These are phyloP conservation scores for Panagrolaimus sp. DNA, from an alignment of 1,140 invertebrate species.

Conservation along the genomic window DNA sequence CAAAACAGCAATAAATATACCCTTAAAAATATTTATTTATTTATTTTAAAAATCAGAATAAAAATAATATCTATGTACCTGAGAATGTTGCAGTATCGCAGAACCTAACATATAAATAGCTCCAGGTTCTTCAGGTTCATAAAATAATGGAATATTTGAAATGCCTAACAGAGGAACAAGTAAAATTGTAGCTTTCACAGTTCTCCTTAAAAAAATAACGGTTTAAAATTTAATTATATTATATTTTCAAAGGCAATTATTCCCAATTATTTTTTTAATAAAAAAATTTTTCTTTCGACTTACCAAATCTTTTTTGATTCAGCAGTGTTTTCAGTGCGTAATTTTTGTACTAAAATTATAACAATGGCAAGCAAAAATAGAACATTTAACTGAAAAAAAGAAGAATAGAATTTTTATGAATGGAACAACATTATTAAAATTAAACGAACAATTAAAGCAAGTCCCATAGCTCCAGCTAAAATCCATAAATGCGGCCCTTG, in stretches of 20 bases:
- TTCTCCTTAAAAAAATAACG: conserved; percentile 58
- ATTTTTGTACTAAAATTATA: conserved; percentile 55
- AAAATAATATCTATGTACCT: conserved; percentile 54
- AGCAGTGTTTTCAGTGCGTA: conserved; percentile 52
- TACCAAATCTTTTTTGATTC: conserved; percentile 59
- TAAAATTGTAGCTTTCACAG: conserved; percentile 63
- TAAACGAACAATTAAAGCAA: conserved; percentile 44
- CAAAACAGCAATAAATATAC: conserved; percentile 63
- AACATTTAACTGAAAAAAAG: conserved; percentile 47
- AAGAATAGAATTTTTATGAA: conserved; percentile 13
- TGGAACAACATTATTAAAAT: neutral
- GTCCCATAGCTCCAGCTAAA: conserved; percentile 57
- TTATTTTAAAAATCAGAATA: neutral
- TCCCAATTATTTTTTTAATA: too few species aligned
- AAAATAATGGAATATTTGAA: conserved; percentile 63
- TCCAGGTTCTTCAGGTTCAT: conserved; percentile 60
- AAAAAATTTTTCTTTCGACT: conserved; percentile 4
- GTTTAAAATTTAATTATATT: conserved; percentile 20
- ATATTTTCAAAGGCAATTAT: neutral
- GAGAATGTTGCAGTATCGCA: conserved; percentile 62
- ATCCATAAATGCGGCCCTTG: conserved; percentile 59
- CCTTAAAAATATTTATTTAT: conserved; percentile 55
- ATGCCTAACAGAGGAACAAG: conserved; percentile 63
- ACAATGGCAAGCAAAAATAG: conserved; percentile 53
- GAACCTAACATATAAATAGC: conserved; percentile 61